These are phyloP conservation scores for Ommatoiulus sabulosus DNA, from an alignment of 2,888 invertebrate genomes.

Conservation along the genomic window DNA sequence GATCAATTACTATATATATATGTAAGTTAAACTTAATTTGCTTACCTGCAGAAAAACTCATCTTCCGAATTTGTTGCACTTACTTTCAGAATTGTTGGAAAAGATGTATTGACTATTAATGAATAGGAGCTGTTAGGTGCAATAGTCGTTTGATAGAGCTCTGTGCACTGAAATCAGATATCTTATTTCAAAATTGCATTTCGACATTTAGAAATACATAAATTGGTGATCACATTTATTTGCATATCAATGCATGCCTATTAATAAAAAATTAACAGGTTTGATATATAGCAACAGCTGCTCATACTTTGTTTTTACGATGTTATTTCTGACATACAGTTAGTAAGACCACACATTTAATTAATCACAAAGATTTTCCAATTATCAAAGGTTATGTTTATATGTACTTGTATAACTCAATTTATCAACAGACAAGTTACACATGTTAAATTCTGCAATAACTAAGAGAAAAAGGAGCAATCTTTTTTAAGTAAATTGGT, in stretches of 20 bases:
- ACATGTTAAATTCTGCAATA: too few relatives aligned
- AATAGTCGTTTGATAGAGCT: constrained; percentile 47
- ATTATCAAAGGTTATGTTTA: too few relatives aligned
- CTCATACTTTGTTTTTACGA: too few relatives aligned
- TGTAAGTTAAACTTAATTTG: background rate
- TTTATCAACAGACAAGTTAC: too few relatives aligned
- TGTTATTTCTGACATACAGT: too few relatives aligned
- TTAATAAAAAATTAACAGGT: too few relatives aligned
- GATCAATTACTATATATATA: background rate
- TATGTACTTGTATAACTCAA: too few relatives aligned
- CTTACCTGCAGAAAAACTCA: constrained; percentile 51
- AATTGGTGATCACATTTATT: background rate
- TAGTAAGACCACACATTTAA: too few relatives aligned
- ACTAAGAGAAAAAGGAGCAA: too few relatives aligned
- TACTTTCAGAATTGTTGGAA: constrained; percentile 47
- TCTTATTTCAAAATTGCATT: background rate
- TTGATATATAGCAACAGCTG: too few relatives aligned
- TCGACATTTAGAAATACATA: background rate
- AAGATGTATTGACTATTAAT: constrained; percentile 35
- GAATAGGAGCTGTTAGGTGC: background rate
- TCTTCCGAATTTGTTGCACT: background rate
- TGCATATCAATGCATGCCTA: background rate
- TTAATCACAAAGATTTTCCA: too few relatives aligned
- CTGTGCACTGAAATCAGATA: constrained; percentile 20
- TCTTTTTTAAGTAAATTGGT: too few relatives aligned